Evolutionary conservation across 1,140 invertebrate genomes (phyloP), one percentile per base, ranked within the genome.

Genomic region (Drosophila cardini): DNA sequence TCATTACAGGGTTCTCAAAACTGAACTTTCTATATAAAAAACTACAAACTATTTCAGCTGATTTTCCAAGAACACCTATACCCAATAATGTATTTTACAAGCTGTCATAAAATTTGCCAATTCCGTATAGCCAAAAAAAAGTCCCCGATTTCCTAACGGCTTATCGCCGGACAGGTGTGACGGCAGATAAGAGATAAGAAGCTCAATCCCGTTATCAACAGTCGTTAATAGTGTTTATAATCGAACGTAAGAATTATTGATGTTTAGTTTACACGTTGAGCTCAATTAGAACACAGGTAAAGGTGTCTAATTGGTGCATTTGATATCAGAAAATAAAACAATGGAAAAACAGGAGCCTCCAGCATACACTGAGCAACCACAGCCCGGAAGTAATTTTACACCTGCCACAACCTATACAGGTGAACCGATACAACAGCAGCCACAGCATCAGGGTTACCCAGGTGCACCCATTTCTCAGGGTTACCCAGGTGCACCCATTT

Each of bases 311-410:
- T 38, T 16, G 45, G 10, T 10, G 50, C 9, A 42, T 4, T 40
- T 13, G 13, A 36, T 6, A 1, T 6, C 46, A 11, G 13, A 34
- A 9, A n/a, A 9, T 58, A 45, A 43, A 55, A 72, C 2, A 68
- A 38, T 26, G 30, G 40, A 50, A 30, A 94, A 73, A 5, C 93
- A 93, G 38, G 94, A 45, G 0, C 70, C 36, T 4, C 62, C 61
- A 9, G 40, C 45, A n/a, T 72, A 65, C 92, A 1, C 94, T 36
- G 74, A 95, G 69, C 53, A 52, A 30, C 40, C 53, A 3, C 4
- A 13, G 63, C 52, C 63, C 1, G 15, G n/a, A 10, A 32, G 6
- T 15, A 30, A 52, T 13, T 40, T 40, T n/a, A 40, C 11, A 13
- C 38, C 38, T 21, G 16, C 52, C 10, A 9, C 5, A 11, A 26